These are phyloP conservation scores for Drosophila kohkoa DNA, from an alignment of 1,140 invertebrate genomes.

Conservation along the genomic window DNA sequence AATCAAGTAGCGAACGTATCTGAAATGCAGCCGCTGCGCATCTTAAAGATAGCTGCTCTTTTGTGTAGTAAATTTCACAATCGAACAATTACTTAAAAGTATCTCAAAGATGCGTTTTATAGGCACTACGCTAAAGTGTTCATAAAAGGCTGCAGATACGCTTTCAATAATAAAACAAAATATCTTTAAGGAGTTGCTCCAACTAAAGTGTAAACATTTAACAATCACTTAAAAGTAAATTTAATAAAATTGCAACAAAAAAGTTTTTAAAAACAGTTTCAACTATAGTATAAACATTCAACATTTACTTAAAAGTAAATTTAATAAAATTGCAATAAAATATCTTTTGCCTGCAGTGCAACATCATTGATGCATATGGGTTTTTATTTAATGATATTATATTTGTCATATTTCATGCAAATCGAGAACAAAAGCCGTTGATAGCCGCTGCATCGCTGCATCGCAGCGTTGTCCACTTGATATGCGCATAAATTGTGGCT, in stretches of 20 bases:
- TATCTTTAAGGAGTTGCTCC: no score
- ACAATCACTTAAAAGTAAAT: no score
- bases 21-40: neutral
- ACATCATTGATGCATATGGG: neutral
- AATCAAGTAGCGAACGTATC: slow-evolving; percentile 7
- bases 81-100: neutral
- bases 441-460: slow-evolving; percentile 44
- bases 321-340: no score
- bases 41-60: neutral
- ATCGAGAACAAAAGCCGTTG: slow-evolving; percentile 56
- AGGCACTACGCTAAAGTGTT: neutral
- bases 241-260: no score
- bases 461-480: slow-evolving; percentile 47
- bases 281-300: no score
- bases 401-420: slow-evolving; percentile 52
- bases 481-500: slow-evolving; percentile 69
- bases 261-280: no score
- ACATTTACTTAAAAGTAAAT: neutral
- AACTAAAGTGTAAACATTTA: no score
- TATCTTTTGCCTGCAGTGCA: neutral
- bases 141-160: no score
- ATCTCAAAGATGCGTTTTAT: neutral
- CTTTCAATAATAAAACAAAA: no score
- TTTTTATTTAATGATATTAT: neutral
- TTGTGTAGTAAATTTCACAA: no score